These are phyloP conservation scores for Hypena proboscidalis DNA, from an alignment of 2,888 invertebrate species.

Conservation along the genomic window DNA sequence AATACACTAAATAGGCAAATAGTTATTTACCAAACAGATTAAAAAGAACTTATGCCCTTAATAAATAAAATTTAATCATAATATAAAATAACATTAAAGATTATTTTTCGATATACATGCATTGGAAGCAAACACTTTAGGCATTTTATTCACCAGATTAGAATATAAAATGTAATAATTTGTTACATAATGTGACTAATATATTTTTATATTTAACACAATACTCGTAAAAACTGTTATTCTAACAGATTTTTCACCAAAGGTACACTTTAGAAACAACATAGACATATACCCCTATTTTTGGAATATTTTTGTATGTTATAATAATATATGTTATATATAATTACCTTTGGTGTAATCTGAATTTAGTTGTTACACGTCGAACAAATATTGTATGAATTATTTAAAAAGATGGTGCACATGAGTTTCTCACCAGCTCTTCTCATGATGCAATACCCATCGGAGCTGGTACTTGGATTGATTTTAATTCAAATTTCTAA, in stretches of 20 bases:
- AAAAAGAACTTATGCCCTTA: too few relatives aligned
- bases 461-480: too few relatives aligned
- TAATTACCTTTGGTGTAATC: conserved; percentile 31
- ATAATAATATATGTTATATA: too few relatives aligned
- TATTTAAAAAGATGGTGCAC: too few relatives aligned
- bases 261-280: conserved; percentile 7
- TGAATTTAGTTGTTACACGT: conserved; percentile 26
- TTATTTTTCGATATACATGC: conserved; percentile 20
- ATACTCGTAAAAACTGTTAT: conserved; percentile 19
- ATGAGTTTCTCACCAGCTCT: too few relatives aligned
- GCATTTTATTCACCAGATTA: conserved; percentile 24
- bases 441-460: too few relatives aligned
- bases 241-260: conserved; percentile 23
- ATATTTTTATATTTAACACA: conserved; percentile 21
- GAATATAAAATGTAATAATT: conserved; percentile 27
- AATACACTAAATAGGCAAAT: too few relatives aligned
- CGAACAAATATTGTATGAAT: too few relatives aligned
- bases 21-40: conserved; percentile 31
- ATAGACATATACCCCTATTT: neutral
- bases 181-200: conserved; percentile 17
- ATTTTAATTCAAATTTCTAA: too few relatives aligned
- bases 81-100: conserved; percentile 16
- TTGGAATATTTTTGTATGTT: too few relatives aligned
- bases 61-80: too few relatives aligned
- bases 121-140: conserved; percentile 20